Base-by-base conservation (phyloP, 2,113 vertebrate genomes). In the Rafetus swinhoei region DNA sequence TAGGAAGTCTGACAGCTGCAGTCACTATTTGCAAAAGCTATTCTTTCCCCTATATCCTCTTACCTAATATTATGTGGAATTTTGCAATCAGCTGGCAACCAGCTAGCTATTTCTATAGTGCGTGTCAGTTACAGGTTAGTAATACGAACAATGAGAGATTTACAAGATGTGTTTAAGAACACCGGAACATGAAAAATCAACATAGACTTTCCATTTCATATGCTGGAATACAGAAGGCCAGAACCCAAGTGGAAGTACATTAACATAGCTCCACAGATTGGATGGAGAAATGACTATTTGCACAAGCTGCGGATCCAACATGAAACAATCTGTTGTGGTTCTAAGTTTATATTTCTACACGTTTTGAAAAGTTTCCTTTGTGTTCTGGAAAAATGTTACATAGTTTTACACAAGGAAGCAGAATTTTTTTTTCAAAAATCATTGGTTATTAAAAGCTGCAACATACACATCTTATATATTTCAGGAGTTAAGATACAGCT, bases 391-490 rank as follows among this genome's bases (percentile, higher is more conserved):
- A 72, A 72, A 72, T 21, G n/a, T 35, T 72, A 35, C 60, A 15
- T 72, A 35, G 65, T 35, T 72, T 72, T 18, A 72, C 65, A 72
- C 3, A 72, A 4, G 65, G n/a, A 35, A 72, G n/a, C 18, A 35
- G 22, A 10, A 27, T n/a, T n/a, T n/a, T n/a, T n/a, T 6, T 50
- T 60, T 54, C 25, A 3, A 2, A 2, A 0, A 1, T 1, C 2
- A 3, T 1, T 0, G 0, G 59, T 1, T 10, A 0, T 0, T 18
- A 6, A 1, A 45, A 54, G 86, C 2, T 2, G 1, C 5, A 0
- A 39, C 19, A 11, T 76, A 24, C 6, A 39, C 12, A 39, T 25
- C 35, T 76, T 22, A 27, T 21, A 11, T 27, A 39, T 77, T 77
- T 11, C 74, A 77, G 74, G 65, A 69, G 32, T 11, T 72, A 13